These are phyloP conservation scores for Epizoanthus illoricatus DNA, from an alignment of 92 coral and sea anemone species.

Conservation along the genomic window DNA sequence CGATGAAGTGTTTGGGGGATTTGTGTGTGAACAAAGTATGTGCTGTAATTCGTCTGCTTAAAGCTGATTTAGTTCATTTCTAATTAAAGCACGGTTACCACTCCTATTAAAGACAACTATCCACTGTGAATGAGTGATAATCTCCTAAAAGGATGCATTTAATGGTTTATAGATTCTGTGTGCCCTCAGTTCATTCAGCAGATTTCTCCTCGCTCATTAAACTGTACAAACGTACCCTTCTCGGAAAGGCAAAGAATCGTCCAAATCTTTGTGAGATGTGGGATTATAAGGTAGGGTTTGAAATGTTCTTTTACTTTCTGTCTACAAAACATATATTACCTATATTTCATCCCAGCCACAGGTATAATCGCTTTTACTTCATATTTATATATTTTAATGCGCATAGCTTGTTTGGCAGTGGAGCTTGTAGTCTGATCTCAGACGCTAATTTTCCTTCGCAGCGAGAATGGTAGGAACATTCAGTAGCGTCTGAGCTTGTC, in stretches of 20 bases:
- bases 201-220: background rate
- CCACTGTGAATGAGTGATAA: background rate
- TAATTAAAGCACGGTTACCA: slow-evolving; percentile 8
- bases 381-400: no score
- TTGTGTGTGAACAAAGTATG: slow-evolving; percentile 4
- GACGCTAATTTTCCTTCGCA: no score
- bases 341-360: no score
- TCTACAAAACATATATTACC: no score
- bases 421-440: no score
- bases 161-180: background rate
- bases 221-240: background rate
- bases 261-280: no score
- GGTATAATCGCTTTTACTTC: no score
- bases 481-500: no score
- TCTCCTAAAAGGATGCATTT: background rate
- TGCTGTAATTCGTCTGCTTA: background rate
- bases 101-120: background rate
- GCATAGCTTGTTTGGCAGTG: no score
- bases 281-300: no score
- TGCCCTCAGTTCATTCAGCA: background rate
- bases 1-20: slow-evolving; percentile 8
- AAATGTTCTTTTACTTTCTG: no score
- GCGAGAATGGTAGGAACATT: no score
- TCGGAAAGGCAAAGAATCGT: background rate
- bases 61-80: slow-evolving; percentile 22